A percentile compares a stretch with the other conserved stretches of the same genome.
phyloP scores from a whole-genome alignment of 2,888 invertebrate species.

The Escarpia spicata region DNA sequence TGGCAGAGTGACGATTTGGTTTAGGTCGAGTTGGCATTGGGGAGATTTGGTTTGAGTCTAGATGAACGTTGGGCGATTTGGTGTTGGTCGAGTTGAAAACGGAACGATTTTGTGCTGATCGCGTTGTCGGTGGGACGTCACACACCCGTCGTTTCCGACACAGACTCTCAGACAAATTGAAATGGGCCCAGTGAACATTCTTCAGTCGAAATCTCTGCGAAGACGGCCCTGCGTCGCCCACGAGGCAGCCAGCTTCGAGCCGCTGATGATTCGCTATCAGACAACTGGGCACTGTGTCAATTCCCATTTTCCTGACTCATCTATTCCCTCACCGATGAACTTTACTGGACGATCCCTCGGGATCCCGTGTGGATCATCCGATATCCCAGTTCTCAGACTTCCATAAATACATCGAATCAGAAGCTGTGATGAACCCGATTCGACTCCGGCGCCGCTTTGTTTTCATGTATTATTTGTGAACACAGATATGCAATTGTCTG shows the following conservation, averaged over 20 bases:
- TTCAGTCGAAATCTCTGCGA: background rate
- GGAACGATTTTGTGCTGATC: too few species aligned
- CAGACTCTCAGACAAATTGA: background rate
- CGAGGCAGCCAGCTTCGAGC: background rate
- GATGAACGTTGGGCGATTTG: too few species aligned
- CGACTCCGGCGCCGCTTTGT: background rate
- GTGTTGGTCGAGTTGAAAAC: too few species aligned
- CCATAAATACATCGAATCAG: background rate
- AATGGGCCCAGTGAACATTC: background rate
- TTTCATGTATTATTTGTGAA: background rate
- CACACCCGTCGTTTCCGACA: background rate
- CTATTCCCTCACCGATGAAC: conserved; percentile 2
- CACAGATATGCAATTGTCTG: background rate
- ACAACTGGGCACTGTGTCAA: background rate
- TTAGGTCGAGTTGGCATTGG: too few species aligned
- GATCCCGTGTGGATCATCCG: background rate
- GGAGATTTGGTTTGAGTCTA: too few species aligned
- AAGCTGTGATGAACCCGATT: background rate
- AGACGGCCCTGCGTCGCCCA: background rate
- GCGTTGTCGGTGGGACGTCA: too few species aligned
- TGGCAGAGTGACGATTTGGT: too few species aligned
- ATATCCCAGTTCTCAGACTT: background rate
- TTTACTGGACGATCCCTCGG: background rate
- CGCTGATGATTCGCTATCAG: background rate
- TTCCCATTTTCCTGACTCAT: background rate